These are phyloP conservation scores for Danionella cerebrum DNA, from an alignment of 2,113 vertebrate genomes.

Conservation along the genomic window DNA sequence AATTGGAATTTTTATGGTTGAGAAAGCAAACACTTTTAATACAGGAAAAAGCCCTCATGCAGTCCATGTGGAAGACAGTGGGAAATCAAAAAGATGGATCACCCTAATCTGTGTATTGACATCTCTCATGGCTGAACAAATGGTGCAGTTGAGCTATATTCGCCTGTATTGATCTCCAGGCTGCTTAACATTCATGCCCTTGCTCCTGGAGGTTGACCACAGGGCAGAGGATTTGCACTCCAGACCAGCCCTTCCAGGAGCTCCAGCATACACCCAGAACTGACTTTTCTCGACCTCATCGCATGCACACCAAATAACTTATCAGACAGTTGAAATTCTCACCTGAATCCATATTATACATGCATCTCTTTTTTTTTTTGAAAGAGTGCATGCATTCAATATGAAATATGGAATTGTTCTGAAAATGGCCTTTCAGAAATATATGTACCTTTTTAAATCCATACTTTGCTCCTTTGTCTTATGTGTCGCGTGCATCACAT, in stretches of 20 bases:
- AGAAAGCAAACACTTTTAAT: slow-evolving; percentile 86
- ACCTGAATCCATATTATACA: not conserved
- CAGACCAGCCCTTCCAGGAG: slow-evolving; percentile 62
- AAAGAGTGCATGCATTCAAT: not conserved
- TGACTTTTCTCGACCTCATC: not conserved
- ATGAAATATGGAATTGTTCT: slow-evolving; percentile 9
- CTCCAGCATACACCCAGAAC: slow-evolving; percentile 47
- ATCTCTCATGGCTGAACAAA: slow-evolving; percentile 96
- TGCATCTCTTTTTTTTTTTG: not conserved
- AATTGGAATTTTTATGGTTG: slow-evolving; percentile 87
- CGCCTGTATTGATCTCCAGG: slow-evolving; percentile 83
- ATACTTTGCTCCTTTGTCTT: slow-evolving; percentile 11
- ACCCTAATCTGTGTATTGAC: slow-evolving; percentile 96
- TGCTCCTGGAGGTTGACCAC: slow-evolving; percentile 76
- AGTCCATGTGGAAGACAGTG: slow-evolving; percentile 77
- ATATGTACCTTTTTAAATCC: slow-evolving; percentile 1
- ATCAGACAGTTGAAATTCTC: slow-evolving; percentile 48
- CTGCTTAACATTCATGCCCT: slow-evolving; percentile 91
- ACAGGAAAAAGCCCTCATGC: slow-evolving; percentile 75
- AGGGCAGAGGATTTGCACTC: slow-evolving; percentile 73
- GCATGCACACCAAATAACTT: slow-evolving; percentile 61
- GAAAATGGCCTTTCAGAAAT: not conserved
- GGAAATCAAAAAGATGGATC: slow-evolving; percentile 95
- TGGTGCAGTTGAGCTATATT: slow-evolving; percentile 96
- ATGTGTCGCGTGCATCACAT: slow-evolving; percentile 13